Percentiles rank a stretch among this genome's conserved stretches.
Evolutionary conservation across 1,140 invertebrate species (phyloP).

Genomic region (Magallana gigas): DNA sequence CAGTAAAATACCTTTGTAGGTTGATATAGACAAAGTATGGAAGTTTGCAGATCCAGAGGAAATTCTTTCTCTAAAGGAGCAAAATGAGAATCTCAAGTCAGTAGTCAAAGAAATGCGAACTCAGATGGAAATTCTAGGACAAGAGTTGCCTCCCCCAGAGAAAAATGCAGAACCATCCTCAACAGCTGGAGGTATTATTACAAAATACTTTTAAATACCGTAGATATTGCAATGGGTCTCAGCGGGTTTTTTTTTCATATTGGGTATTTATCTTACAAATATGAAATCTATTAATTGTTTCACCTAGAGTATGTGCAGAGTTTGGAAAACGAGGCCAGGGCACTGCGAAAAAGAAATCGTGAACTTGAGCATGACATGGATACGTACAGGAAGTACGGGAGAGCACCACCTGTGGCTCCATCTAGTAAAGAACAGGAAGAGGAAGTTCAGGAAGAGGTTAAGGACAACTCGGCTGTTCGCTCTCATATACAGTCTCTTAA

Average conservation of each 20-base stretch:
- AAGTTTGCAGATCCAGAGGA: slow-evolving; percentile 55
- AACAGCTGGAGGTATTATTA: slow-evolving; percentile 14
- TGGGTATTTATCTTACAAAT: too few species aligned
- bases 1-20: slow-evolving; percentile 10
- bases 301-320: slow-evolving; percentile 67
- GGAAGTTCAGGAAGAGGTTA: slow-evolving; percentile 65
- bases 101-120: slow-evolving; percentile 76
- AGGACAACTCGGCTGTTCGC: slow-evolving; percentile 70
- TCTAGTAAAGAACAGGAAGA: slow-evolving; percentile 55
- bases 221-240: neutral
- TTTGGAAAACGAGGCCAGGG: slow-evolving; percentile 69
- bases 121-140: slow-evolving; percentile 76
- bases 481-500: slow-evolving; percentile 76
- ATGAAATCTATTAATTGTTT: too few species aligned
- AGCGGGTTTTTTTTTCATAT: too few species aligned
- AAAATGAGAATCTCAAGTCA: slow-evolving; percentile 72
- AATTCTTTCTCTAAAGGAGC: slow-evolving; percentile 65
- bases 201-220: neutral
- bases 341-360: slow-evolving; percentile 70
- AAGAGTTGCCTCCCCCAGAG: slow-evolving; percentile 59
- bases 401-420: slow-evolving; percentile 49
- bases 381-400: slow-evolving; percentile 61
- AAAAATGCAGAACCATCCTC: slow-evolving; percentile 16
- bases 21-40: slow-evolving; percentile 52
- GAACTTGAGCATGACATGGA: slow-evolving; percentile 68